Conservation (phyloP, 35 echinoderm and acorn worm species). For the Ophioderma brevispina region DNA sequence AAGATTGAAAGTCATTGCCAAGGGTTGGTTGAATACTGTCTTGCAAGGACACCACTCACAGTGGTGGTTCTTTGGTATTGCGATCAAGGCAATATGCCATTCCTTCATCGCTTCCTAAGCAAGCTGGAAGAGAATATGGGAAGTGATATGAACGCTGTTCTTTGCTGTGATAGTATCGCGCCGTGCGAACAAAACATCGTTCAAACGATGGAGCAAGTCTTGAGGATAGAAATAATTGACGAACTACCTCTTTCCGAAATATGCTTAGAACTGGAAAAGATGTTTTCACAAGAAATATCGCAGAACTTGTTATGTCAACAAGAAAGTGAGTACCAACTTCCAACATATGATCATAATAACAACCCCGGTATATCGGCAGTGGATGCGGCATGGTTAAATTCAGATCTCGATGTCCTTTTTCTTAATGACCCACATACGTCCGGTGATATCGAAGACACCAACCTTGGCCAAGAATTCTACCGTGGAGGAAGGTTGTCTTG, state of each 20-base stretch:
- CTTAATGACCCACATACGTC: neutral
- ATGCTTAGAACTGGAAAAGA: neutral
- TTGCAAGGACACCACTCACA: neutral
- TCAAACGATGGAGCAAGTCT: neutral
- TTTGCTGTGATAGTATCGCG: neutral
- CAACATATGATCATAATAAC: neutral
- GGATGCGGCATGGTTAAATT: neutral
- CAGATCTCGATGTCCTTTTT: neutral
- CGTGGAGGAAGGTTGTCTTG: neutral
- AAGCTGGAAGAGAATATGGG: neutral
- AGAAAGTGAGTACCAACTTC: neutral
- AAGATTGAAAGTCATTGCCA: neutral
- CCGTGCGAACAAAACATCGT: neutral
- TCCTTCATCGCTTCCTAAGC: neutral
- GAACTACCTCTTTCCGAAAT: neutral
- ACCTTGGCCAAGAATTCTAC: neutral
- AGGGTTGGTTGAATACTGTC: neutral
- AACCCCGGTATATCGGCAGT: neutral
- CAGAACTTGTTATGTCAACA: neutral
- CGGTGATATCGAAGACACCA: neutral
- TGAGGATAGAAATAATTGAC: neutral
- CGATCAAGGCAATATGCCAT: neutral
- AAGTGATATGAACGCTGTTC: neutral
- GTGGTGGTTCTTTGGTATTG: neutral
- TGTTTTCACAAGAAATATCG: neutral